phyloP scores from a whole-genome alignment of 2,888 invertebrate species.

The Elegia similella region DNA sequence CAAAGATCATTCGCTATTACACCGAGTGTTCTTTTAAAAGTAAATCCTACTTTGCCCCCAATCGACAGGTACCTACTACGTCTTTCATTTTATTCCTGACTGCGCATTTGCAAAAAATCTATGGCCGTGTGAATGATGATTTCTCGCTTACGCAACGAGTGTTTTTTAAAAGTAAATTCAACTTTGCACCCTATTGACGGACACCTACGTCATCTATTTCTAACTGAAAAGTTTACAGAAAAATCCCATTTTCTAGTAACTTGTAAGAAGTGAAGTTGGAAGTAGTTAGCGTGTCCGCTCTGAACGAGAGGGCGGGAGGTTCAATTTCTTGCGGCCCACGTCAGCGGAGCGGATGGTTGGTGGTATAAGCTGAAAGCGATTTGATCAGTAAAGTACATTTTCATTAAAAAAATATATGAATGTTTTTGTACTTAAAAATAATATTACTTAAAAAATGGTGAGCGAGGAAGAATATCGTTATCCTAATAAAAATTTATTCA shows the following conservation, averaged over 20 bases:
- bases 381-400: background rate
- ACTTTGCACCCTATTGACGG: background rate
- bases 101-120: too few relatives aligned
- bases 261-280: constrained; percentile 36
- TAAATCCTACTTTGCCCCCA: background rate
- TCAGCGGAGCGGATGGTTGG: constrained; percentile 27
- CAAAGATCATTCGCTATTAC: too few relatives aligned
- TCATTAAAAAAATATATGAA: too few relatives aligned
- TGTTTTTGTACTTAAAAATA: too few relatives aligned
- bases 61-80: constrained; percentile 1
- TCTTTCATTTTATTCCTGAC: background rate
- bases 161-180: background rate
- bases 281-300: constrained; percentile 51
- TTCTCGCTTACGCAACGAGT: too few relatives aligned
- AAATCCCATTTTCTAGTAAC: constrained; percentile 19
- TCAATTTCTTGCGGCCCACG: constrained; percentile 53
- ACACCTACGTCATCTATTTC: background rate
- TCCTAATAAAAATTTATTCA: too few relatives aligned
- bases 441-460: too few relatives aligned
- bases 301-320: constrained; percentile 44
- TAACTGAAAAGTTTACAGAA: background rate
- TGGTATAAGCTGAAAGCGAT: constrained; percentile 25
- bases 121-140: too few relatives aligned
- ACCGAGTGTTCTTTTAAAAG: too few relatives aligned
- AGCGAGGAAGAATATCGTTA: too few relatives aligned